phyloP scores from a whole-genome alignment of 2,113 vertebrate species.

The Meleagris gallopavo region DNA sequence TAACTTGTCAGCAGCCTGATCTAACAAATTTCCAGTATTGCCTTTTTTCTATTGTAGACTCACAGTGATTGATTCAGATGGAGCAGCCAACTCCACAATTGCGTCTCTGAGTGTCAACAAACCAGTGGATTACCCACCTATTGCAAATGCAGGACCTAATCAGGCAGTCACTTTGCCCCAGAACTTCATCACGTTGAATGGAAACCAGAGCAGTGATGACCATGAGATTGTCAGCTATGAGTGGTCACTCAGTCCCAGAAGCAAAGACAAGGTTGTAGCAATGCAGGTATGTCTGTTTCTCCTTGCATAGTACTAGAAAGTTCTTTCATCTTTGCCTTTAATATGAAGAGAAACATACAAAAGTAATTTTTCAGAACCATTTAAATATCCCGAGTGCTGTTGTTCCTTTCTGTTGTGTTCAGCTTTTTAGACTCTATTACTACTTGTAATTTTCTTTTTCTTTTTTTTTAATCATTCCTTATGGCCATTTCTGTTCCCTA shows the following conservation, averaged over 20 bases:
- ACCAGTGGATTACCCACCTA: slow-evolving; percentile 74
- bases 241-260: slow-evolving; percentile 80
- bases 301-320: not conserved
- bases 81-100: slow-evolving; percentile 75
- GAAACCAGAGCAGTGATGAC: slow-evolving; percentile 84
- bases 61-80: slow-evolving; percentile 82
- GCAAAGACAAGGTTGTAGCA: slow-evolving; percentile 75
- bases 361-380: not conserved
- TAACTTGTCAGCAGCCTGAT: not conserved
- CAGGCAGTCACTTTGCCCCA: slow-evolving; percentile 80
- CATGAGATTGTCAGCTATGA: slow-evolving; percentile 79
- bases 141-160: slow-evolving; percentile 78
- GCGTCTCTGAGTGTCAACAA: slow-evolving; percentile 75
- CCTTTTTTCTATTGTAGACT: slow-evolving; percentile 70
- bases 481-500: not conserved
- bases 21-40: not conserved
- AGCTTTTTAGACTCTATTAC: not conserved
- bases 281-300: slow-evolving; percentile 75
- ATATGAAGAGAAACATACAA: not conserved
- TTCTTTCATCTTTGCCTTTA: not conserved
- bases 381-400: not conserved
- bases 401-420: not conserved
- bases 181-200: slow-evolving; percentile 79
- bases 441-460: not conserved
- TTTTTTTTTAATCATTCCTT: not conserved